Evolutionary conservation across 1,140 invertebrate genomes (phyloP).

Genomic region (Propsilocerus akamusi): DNA sequence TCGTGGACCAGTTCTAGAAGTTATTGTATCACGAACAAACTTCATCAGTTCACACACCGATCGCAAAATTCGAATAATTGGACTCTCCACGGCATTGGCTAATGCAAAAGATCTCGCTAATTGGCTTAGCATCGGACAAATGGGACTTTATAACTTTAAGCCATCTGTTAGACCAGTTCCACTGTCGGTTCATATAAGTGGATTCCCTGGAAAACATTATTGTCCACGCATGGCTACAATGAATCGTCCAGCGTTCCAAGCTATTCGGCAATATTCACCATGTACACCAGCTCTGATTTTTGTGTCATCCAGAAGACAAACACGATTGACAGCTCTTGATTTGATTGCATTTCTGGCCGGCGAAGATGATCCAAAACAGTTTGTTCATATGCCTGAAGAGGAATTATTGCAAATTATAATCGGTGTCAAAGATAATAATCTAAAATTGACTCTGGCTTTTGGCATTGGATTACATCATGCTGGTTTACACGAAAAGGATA

Average conservation of each 20-base stretch:
- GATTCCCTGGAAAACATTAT: slow-evolving; percentile 86
- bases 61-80: slow-evolving; percentile 66
- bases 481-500: slow-evolving; percentile 76
- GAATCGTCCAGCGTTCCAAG: slow-evolving; percentile 97
- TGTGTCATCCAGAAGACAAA: slow-evolving; percentile 95
- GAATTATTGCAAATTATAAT: slow-evolving; percentile 62
- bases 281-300: slow-evolving; percentile 83
- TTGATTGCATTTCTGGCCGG: slow-evolving; percentile 83
- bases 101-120: slow-evolving; percentile 93
- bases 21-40: slow-evolving; percentile 74
- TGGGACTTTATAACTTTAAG: slow-evolving; percentile 95
- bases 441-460: slow-evolving; percentile 87
- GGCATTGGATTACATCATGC: slow-evolving; percentile 99
- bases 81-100: slow-evolving; percentile 91
- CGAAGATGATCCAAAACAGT: slow-evolving; percentile 88
- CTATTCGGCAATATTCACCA: slow-evolving; percentile 84
- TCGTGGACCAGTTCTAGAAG: slow-evolving; percentile 67
- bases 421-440: slow-evolving; percentile 73
- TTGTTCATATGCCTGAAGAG: slow-evolving; percentile 73
- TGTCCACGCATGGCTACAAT: slow-evolving; percentile 99
- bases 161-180: slow-evolving; percentile 95
- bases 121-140: slow-evolving; percentile 81
- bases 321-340: slow-evolving; percentile 88
- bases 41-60: slow-evolving; percentile 80
- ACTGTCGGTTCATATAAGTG: slow-evolving; percentile 81